Conservation (phyloP, 2,113 vertebrate species). For the Trematomus loennbergii region DNA sequence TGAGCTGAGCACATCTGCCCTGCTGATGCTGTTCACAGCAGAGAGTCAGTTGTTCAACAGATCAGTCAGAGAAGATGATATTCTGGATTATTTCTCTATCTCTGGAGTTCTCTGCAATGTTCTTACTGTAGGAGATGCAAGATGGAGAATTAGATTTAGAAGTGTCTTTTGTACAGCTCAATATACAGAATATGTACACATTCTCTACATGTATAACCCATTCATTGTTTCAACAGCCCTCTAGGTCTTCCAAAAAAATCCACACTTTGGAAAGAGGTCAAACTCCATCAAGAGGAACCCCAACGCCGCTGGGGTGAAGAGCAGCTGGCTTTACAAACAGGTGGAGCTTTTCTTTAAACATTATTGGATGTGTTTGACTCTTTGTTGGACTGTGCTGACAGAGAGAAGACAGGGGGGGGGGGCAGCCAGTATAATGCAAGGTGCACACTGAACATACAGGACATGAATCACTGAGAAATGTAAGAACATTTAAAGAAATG, state of each 20-base stretch:
- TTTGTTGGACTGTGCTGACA: neutral
- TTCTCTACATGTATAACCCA: neutral
- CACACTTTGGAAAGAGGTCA: conserved; percentile 98
- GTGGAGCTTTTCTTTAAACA: conserved; percentile 73
- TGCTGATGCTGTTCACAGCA: conserved; percentile 31
- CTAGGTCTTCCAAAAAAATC: conserved; percentile 94
- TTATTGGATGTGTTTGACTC: neutral
- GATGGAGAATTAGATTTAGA: neutral
- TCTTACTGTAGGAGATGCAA: neutral
- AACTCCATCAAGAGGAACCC: conserved; percentile 98
- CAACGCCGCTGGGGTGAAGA: conserved; percentile 90
- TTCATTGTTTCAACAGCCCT: conserved; percentile 83
- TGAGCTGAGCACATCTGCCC: conserved; percentile 19
- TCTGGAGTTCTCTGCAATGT: neutral
- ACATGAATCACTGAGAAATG: no score
- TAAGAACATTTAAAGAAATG: no score
- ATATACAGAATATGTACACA: neutral
- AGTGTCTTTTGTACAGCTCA: neutral
- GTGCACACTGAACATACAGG: no score
- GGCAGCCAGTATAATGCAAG: no score
- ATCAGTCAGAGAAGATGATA: neutral
- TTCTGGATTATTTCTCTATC: neutral
- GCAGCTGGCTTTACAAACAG: conserved; percentile 98
- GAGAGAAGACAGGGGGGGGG: no score
- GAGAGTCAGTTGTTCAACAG: conserved; percentile 4